Base-by-base conservation (phyloP, 1,140 invertebrate species). In the Drosophila virilis region DNA sequence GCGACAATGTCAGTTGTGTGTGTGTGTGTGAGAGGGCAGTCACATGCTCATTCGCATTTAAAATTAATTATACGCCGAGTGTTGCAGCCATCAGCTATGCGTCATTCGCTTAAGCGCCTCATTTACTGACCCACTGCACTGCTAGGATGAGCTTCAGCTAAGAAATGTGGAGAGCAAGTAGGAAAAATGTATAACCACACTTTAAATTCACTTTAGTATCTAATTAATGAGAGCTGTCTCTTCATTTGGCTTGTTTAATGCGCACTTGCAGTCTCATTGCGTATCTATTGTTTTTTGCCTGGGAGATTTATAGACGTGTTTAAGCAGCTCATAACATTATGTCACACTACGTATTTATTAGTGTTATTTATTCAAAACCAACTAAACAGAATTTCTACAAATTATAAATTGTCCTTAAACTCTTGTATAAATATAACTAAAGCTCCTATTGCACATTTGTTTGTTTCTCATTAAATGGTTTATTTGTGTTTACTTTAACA, bases 31-130 rank as follows among this genome's bases (percentile, higher is more conserved):
- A 3, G 68, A 67, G 73, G 60, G 59, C 57, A 50, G 50, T 66
- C 61, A 61, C 62, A 67, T 84, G 73, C 75, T 57, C 83, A 80
- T 58, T 66, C 65, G 60, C 72, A 86, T 86, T 86, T 86, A 83
- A 88, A 86, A 86, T 86, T 86, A 86, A 88, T 86, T 86, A 86
- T 86, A 86, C 82, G 79, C 65, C 83, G 51, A 82, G 78, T 88
- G 84, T 79, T 57, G 81, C 68, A 67, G 45, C 57, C 51, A 61
- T 55, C 76, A 72, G 78, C 83, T 82, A 68, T 88, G 83, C 75
- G 69, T 85, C 83, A 82, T 82, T 82, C 75, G 69, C 61, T 85
- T 88, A 88, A 78, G 77, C 83, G 83, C 67, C 67, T 78, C 82
- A 74, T 78, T 88, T 86, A 76, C 70, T 81, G 75, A 67, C 69